These are phyloP conservation scores for Psilanteris sp. DNA, from an alignment of 1,140 invertebrate species.

Conservation along the genomic window DNA sequence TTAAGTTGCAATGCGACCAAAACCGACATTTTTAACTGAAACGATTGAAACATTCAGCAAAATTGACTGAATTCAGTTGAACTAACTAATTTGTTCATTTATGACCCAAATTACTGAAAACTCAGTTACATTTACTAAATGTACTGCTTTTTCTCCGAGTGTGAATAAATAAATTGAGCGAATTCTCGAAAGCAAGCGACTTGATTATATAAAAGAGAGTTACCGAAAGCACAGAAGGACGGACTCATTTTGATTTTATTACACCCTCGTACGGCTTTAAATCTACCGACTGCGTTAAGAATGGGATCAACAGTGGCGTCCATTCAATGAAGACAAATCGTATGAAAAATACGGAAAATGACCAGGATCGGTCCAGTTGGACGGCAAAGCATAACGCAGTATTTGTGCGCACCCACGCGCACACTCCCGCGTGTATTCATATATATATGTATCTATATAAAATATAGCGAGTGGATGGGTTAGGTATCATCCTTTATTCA, in stretches of 20 bases:
- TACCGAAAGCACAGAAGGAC: too few species aligned
- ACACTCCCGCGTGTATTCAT: not conserved
- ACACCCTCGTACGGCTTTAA: not conserved
- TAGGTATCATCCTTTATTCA: slow-evolving; percentile 73
- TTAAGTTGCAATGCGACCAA: too few species aligned
- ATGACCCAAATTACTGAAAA: too few species aligned
- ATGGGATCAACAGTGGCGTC: not conserved
- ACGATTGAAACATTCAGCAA: too few species aligned
- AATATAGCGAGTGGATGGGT: slow-evolving; percentile 55
- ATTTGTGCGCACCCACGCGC: slow-evolving; percentile 1
- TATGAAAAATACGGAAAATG: slow-evolving; percentile 26
- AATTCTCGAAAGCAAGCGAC: too few species aligned
- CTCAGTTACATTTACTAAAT: too few species aligned
- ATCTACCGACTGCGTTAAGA: not conserved
- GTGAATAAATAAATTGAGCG: too few species aligned
- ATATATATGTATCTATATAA: slow-evolving; percentile 38
- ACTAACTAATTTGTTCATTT: too few species aligned
- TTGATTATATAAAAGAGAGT: too few species aligned
- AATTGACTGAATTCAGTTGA: too few species aligned
- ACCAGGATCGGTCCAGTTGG: slow-evolving; percentile 5
- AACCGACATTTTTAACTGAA: too few species aligned
- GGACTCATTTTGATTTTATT: slow-evolving; percentile 4
- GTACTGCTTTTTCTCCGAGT: too few species aligned
- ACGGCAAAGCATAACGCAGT: slow-evolving; percentile 19
- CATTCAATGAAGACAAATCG: slow-evolving; percentile 27